Conservation (phyloP, 2,113 vertebrate species). For the Sinocyclocheilus rhinocerous region DNA sequence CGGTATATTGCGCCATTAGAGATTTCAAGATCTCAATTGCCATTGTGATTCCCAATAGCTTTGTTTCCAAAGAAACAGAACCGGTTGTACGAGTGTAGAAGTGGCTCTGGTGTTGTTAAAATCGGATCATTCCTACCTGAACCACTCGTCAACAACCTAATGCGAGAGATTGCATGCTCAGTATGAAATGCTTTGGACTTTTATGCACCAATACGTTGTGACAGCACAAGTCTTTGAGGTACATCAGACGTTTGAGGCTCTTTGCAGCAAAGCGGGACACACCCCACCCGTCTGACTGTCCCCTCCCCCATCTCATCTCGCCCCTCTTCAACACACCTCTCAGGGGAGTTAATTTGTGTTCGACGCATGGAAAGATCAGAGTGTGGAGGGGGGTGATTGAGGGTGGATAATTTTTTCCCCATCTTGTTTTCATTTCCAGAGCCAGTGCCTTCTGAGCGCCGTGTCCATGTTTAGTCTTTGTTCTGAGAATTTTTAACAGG, state of each 20-base stretch:
- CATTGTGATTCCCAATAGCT: not conserved
- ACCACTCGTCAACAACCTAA: not conserved
- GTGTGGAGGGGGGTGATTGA: constrained; percentile 17
- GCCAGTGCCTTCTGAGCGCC: constrained; percentile 10
- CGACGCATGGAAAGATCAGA: constrained; percentile 45
- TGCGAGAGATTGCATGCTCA: not conserved
- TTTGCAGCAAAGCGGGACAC: constrained; percentile 19
- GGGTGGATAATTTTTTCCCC: constrained; percentile 47
- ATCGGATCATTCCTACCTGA: not conserved
- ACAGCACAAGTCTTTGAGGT: constrained; percentile 10
- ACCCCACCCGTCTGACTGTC: not conserved
- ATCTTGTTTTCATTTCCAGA: constrained; percentile 47
- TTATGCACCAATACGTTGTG: not conserved
- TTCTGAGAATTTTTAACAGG: constrained; percentile 51
- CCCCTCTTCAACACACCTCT: constrained; percentile 43
- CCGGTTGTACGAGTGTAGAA: not conserved
- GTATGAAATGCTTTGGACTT: not conserved
- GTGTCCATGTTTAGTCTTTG: constrained; percentile 47
- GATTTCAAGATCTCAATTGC: not conserved
- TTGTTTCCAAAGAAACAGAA: not conserved
- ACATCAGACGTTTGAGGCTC: constrained; percentile 21
- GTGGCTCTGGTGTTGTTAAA: not conserved
- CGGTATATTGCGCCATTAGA: not conserved
- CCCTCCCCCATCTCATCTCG: not conserved
- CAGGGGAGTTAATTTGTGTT: constrained; percentile 59